These are phyloP conservation scores for Prinia subflava DNA, from an alignment of 2,113 vertebrate species.

Conservation along the genomic window DNA sequence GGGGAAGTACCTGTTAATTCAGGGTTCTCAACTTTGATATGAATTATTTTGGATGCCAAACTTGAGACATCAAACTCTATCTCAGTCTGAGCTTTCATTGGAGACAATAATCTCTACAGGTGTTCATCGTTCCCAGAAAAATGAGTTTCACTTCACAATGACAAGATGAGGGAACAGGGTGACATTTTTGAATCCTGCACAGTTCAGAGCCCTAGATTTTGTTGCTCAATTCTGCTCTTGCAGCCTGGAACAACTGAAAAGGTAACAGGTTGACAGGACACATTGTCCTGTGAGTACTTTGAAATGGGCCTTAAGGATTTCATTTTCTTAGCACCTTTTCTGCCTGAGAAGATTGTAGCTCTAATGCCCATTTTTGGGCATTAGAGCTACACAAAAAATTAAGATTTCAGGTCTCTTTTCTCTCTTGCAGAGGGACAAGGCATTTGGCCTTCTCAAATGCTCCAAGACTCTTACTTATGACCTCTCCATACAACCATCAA, in stretches of 20 bases:
- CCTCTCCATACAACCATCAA: not conserved
- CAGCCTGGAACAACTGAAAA: not conserved
- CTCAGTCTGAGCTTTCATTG: not conserved
- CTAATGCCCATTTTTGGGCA: not conserved
- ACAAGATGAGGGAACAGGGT: not conserved
- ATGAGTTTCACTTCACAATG: not conserved
- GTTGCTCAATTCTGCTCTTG: not conserved
- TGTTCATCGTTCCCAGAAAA: not conserved
- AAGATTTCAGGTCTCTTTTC: not conserved
- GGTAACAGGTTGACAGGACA: not conserved
- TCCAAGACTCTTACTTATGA: not conserved
- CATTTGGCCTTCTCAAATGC: not conserved
- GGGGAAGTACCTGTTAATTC: not conserved
- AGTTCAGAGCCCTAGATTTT: not conserved
- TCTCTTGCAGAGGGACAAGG: not conserved
- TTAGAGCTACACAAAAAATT: not conserved
- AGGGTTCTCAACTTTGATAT: not conserved
- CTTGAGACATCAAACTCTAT: not conserved
- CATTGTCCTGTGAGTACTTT: not conserved
- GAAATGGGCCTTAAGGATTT: not conserved
- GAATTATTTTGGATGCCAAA: not conserved
- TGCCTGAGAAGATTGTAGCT: not conserved
- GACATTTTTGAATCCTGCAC: not conserved
- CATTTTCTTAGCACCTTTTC: not conserved
- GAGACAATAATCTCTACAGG: not conserved